phyloP scores from a whole-genome alignment of 2,888 invertebrate genomes.

The Subacronicta megacephala region DNA sequence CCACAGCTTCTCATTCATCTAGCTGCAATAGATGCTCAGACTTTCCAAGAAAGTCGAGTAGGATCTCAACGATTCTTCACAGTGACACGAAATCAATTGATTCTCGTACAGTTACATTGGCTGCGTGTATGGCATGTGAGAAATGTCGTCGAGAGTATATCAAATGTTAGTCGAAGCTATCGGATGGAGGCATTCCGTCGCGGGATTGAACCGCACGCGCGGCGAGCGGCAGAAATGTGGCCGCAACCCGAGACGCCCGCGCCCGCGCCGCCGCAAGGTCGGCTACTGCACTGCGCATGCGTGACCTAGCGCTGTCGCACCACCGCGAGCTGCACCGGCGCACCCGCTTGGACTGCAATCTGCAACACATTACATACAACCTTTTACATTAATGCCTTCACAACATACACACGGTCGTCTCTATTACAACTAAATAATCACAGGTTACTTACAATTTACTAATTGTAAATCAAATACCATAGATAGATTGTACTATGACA shows the following conservation, averaged over 20 bases:
- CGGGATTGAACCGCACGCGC: constrained; percentile 84
- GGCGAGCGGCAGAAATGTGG: constrained; percentile 84
- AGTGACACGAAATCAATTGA: constrained; percentile 59
- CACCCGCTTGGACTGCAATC: constrained; percentile 20
- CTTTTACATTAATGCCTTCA: constrained; percentile 1
- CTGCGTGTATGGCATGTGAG: constrained; percentile 74
- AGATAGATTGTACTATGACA: too few relatives aligned
- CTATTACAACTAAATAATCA: background rate
- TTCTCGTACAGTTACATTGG: constrained; percentile 72
- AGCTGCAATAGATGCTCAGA: constrained; percentile 31
- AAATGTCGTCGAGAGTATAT: constrained; percentile 81
- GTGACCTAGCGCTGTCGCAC: constrained; percentile 67
- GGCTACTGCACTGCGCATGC: constrained; percentile 86
- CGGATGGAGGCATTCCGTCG: constrained; percentile 84
- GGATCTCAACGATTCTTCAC: constrained; percentile 44
- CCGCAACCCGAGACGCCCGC: constrained; percentile 78
- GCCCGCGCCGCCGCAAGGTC: constrained; percentile 79
- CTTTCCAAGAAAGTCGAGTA: constrained; percentile 52
- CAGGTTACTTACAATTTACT: too few relatives aligned
- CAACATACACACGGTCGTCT: background rate
- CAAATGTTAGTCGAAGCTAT: constrained; percentile 81
- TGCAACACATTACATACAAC: constrained; percentile 12
- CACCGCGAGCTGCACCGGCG: constrained; percentile 20
- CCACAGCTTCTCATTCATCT: constrained; percentile 18
- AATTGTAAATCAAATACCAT: too few relatives aligned